phyloP scores from a whole-genome alignment of 1,140 invertebrate genomes.

The Trichoplusia ni region DNA sequence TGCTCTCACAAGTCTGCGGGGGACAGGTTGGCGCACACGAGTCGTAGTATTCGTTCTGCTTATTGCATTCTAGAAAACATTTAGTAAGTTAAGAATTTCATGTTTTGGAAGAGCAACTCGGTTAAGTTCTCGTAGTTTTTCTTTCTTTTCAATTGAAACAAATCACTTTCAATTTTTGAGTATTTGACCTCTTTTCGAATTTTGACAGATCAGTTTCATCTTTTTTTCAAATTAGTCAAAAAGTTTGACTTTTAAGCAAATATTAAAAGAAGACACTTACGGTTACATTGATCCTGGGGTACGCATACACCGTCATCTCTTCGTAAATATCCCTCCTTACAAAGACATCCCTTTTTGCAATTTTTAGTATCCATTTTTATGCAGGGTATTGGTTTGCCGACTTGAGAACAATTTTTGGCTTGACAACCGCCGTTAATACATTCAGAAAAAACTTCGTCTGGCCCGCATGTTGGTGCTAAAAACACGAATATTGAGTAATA shows the following conservation, averaged over 20 bases:
- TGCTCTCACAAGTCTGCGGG: slow-evolving; percentile 47
- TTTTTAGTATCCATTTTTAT: not conserved
- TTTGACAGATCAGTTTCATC: too few relatives aligned
- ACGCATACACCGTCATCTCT: slow-evolving; percentile 40
- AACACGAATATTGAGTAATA: slow-evolving; percentile 9
- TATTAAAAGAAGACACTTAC: not conserved
- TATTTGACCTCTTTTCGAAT: too few relatives aligned
- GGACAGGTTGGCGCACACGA: slow-evolving; percentile 36
- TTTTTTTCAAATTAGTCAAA: too few relatives aligned
- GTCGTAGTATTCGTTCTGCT: slow-evolving; percentile 40
- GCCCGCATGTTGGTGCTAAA: slow-evolving; percentile 33
- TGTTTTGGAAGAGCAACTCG: too few relatives aligned
- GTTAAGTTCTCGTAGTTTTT: too few relatives aligned
- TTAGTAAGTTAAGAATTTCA: too few relatives aligned
- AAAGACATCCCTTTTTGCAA: slow-evolving; percentile 39
- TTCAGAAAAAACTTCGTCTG: slow-evolving; percentile 34
- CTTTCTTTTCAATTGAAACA: too few relatives aligned
- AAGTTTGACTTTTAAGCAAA: too few relatives aligned
- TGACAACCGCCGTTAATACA: slow-evolving; percentile 32
- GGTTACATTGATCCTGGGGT: slow-evolving; percentile 31
- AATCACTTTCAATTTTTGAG: too few relatives aligned
- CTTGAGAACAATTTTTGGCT: slow-evolving; percentile 35
- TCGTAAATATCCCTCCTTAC: slow-evolving; percentile 33
- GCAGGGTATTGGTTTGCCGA: slow-evolving; percentile 34
- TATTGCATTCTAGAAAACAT: too few relatives aligned